Evolutionary conservation across 2,797 vertebrate species (phyloP), one percentile per base, ranked within the genome.

Genomic region (Pangasius larnaudii): DNA sequence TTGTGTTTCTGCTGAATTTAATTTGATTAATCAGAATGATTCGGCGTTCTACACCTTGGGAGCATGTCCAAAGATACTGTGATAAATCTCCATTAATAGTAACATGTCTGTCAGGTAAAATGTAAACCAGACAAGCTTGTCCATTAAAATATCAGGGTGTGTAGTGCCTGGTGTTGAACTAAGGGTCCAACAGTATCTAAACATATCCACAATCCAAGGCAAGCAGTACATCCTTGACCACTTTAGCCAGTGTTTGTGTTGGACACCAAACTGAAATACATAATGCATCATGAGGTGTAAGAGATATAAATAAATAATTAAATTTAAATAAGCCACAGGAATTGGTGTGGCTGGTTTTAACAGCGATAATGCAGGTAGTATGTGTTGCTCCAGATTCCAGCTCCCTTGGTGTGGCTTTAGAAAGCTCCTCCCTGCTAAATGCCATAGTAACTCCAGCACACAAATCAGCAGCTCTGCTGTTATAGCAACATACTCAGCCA

Each of bases 401-500:
- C 58, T 85, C 67, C 7, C 22, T 85, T 46, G 71, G 72, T 33
- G 39, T 86, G 16, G 63, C 84, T 88, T 51, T 53, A 85, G 36
- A 56, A 71, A 71, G 63, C 39, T 74, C 87, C 11, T 61, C 86
- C 82, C 83, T 56, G 39, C 83, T 86, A 72, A 82, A 86, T 65
- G 58, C 75, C 59, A 63, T 78, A 69, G 88, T 78, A 85, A 82
- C 88, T 39, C 61, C 1, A 63, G 67, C 74, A 88, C 49, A 72
- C 63, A 85, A 58, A 80, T 49, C 87, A 61, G 56, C 27, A 16
- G 61, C 27, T 59, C 79, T 72, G 86, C 78, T 88, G 80, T 87
- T 85, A 88, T 89, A 67, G 89, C 87, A 91, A 91, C 91, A 81
- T n/a, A 79, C 46, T 84, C 3, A 2, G 84, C 65, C 79, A 30